A percentile compares a stretch with the other conserved stretches of the same genome.
These are phyloP conservation scores for Probosciger aterrimus DNA, from an alignment of 2,113 vertebrate species.

Conservation along the genomic window DNA sequence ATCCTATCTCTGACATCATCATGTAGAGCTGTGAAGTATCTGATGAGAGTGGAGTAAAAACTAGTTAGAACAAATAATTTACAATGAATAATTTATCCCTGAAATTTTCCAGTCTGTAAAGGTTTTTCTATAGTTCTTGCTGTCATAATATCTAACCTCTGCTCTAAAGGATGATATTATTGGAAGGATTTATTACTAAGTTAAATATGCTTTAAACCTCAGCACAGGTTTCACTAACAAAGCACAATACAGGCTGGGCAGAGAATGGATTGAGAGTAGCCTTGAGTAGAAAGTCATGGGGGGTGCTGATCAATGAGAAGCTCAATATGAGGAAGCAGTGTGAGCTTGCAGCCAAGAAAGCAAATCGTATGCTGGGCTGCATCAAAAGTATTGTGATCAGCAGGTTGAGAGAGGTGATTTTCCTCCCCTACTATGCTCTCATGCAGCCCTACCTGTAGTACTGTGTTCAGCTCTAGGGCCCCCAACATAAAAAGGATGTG, in stretches of 20 bases:
- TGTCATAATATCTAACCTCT: background rate
- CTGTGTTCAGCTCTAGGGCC: background rate
- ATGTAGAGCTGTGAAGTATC: background rate
- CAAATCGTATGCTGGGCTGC: background rate
- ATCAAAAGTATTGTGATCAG: background rate
- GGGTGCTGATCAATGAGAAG: background rate
- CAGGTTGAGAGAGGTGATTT: background rate
- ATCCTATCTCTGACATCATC: background rate
- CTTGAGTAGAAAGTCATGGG: background rate
- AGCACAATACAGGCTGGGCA: background rate
- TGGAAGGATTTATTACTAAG: background rate
- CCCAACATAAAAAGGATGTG: background rate
- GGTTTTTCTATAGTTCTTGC: background rate
- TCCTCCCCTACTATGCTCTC: background rate
- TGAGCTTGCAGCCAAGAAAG: background rate
- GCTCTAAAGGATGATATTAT: background rate
- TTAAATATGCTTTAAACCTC: background rate
- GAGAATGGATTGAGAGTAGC: background rate
- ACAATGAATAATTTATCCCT: constrained; percentile 21
- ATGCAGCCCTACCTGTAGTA: background rate
- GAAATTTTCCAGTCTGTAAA: background rate
- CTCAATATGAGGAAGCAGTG: background rate
- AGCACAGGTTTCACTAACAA: background rate
- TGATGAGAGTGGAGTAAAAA: background rate
- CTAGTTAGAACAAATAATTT: background rate